Base-by-base conservation (phyloP, 1,140 invertebrate genomes). In the Heliothis subflexa region DNA sequence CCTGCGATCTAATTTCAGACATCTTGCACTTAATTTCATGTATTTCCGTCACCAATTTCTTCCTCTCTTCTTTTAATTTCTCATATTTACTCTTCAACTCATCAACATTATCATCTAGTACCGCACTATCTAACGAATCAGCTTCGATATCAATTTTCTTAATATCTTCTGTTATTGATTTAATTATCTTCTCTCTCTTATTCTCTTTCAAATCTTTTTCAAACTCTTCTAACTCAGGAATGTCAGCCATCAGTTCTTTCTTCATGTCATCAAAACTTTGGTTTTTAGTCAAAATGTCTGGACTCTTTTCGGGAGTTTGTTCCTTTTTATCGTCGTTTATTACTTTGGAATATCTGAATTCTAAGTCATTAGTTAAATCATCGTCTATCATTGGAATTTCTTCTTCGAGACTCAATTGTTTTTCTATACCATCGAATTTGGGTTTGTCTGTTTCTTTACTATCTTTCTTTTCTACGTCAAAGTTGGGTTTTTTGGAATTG, bases 1-100 rank as follows among this genome's bases (percentile, higher is more conserved):
- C 97, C 86, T 98, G 97, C 21, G 96, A 96, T 86, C 98, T 97
- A 66, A 98, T 97, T 85, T 98, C 97, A 1, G 96, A 95, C 79
- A 98, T 97, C 88, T 97, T 96, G 78, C 96, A 95, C 86, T 98
- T 98, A 16, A 98, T 93, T 49, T 95, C 93, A 47, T 96, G 95
- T 52, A 97, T 95, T 81, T 95, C 93, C 0, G 93, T 84, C 28
- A 96, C 85, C 47, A 96, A 86, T 61, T 96, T 95, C 74, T 93
- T 95, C 72, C 96, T 95, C 68, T 96, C 95, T 14, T 95, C 94
- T 85, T 95, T 96, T 28, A 96, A 89, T 88, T 86, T 87, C 84
- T 95, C 85, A 91, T 94, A 88, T 88, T 93, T 90, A 88, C 89
- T 55, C 83, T 91, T 90, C 89, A 95, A 64, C 87, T 95, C 88